Conservation (phyloP, 1,140 invertebrate genomes). For the Diabrotica virgifera region DNA sequence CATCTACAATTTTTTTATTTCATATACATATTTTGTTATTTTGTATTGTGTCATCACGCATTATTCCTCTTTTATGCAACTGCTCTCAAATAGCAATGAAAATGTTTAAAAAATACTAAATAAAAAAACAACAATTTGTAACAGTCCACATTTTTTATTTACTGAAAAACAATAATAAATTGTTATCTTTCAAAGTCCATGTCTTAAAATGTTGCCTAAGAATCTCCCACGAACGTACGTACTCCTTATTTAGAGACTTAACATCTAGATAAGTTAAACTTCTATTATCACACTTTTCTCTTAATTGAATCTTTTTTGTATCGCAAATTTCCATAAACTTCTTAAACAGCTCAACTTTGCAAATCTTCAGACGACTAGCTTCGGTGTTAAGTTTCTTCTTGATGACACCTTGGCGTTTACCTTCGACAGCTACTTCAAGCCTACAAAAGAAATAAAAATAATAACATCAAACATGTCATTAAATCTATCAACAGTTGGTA, state of each 20-base stretch:
- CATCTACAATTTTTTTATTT: no score
- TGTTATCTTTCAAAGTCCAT: slow-evolving; percentile 58
- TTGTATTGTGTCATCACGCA: no score
- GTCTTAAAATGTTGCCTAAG: slow-evolving; percentile 53
- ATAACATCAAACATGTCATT: no score
- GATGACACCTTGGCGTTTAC: slow-evolving; percentile 76
- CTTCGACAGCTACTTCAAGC: slow-evolving; percentile 74
- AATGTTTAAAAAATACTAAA: no score
- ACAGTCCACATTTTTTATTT: slow-evolving; percentile 6
- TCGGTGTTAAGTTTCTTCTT: slow-evolving; percentile 63
- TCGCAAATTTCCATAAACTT: slow-evolving; percentile 53
- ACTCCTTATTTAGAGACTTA: slow-evolving; percentile 50
- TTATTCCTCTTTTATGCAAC: no score
- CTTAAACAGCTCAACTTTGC: slow-evolving; percentile 62
- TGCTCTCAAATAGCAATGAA: no score
- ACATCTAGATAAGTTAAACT: slow-evolving; percentile 50
- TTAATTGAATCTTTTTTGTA: slow-evolving; percentile 37
- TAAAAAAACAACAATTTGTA: no score
- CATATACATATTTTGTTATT: no score
- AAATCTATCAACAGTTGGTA: no score
- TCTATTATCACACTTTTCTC: slow-evolving; percentile 28
- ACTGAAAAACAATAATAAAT: slow-evolving; percentile 44
- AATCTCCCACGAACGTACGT: slow-evolving; percentile 50
- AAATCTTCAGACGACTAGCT: slow-evolving; percentile 57
- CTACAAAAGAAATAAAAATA: slow-evolving; percentile 51